Percentiles rank a stretch among this genome's conserved stretches.
These are phyloP conservation scores for Poecile montanus DNA, from an alignment of 2,797 vertebrate genomes.

Conservation along the genomic window DNA sequence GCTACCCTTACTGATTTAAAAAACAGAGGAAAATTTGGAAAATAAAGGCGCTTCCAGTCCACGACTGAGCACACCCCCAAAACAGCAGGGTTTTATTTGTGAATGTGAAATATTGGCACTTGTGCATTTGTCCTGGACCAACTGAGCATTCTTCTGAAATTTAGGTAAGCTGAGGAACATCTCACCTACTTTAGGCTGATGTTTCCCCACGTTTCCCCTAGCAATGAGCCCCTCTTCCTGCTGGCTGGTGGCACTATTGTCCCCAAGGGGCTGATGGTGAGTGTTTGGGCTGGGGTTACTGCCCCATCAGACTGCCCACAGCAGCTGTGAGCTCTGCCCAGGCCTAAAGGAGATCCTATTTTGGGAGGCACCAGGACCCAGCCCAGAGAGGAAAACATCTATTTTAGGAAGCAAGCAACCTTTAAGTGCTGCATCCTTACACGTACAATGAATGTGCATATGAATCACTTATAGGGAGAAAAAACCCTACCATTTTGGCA, in stretches of 20 bases:
- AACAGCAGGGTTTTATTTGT: not conserved
- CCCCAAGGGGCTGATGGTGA: not conserved
- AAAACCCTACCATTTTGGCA: not conserved
- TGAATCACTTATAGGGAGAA: not conserved
- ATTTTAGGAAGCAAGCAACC: not conserved
- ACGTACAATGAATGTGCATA: not conserved
- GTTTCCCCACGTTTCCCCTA: not conserved
- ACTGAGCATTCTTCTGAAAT: not conserved
- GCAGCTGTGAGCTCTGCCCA: not conserved
- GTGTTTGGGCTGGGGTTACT: accelerated
- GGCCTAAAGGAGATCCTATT: not conserved
- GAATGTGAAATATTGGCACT: not conserved
- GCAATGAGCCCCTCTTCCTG: not conserved
- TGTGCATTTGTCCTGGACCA: not conserved
- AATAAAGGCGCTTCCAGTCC: not conserved
- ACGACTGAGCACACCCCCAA: accelerated
- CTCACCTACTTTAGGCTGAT: not conserved
- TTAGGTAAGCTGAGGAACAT: not conserved
- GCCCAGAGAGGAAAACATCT: not conserved
- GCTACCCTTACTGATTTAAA: not conserved
- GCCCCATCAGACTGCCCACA: not conserved
- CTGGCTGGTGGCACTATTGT: not conserved
- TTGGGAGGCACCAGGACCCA: not conserved
- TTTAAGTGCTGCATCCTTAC: not conserved
- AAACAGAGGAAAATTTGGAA: not conserved